Conservation (phyloP, 2,888 invertebrate species). For the Cantharis rustica region DNA sequence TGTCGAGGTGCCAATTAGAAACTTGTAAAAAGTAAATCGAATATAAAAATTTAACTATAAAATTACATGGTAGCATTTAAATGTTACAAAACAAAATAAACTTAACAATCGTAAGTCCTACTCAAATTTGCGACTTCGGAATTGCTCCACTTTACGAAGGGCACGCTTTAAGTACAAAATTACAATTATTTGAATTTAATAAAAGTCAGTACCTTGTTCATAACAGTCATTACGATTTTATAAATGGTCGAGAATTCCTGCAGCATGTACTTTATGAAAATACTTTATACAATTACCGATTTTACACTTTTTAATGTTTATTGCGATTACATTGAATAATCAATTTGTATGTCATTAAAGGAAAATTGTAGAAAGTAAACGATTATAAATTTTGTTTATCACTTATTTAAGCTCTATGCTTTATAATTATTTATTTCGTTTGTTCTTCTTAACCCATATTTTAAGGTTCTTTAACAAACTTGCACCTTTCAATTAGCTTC, state of each 20-base stretch:
- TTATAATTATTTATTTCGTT: not conserved
- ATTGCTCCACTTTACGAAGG: constrained; percentile 1
- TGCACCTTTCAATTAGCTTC: not conserved
- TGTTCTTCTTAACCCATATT: not conserved
- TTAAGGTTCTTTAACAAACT: not conserved
- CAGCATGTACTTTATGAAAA: not conserved
- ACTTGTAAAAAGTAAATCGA: not conserved
- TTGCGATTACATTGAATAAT: not conserved
- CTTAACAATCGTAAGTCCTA: not conserved
- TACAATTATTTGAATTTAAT: constrained; percentile 15
- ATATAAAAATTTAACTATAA: not conserved
- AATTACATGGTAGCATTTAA: not conserved
- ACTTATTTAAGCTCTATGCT: not conserved
- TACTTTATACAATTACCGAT: constrained; percentile 9
- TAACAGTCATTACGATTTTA: not conserved
- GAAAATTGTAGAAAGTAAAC: constrained; percentile 1
- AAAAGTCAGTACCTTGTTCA: not conserved
- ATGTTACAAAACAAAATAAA: not conserved
- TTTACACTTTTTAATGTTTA: constrained; percentile 12
- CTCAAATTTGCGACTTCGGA: not conserved
- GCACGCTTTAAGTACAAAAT: constrained; percentile 5
- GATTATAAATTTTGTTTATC: constrained; percentile 1
- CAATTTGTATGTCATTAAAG: not conserved
- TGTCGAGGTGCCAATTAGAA: not conserved
- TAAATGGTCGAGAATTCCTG: not conserved